Percentiles rank a stretch among this genome's conserved stretches.
These are phyloP conservation scores for Ceramica pisi DNA, from an alignment of 2,888 invertebrate species.

Conservation along the genomic window DNA sequence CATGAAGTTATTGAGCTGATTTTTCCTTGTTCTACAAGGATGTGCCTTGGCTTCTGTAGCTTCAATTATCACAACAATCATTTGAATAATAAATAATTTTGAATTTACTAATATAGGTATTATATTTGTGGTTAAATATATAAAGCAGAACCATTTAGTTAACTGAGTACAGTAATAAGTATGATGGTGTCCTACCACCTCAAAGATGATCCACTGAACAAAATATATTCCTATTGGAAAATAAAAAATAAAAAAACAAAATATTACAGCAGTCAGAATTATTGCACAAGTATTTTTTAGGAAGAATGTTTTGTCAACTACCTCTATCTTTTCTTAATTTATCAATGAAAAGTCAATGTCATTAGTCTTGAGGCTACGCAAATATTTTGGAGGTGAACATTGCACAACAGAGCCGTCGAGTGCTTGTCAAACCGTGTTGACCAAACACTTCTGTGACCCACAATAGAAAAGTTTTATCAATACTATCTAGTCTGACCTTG, in stretches of 20 bases:
- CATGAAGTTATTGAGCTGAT: conserved; percentile 9
- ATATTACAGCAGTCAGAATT: background rate
- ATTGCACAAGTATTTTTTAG: conserved; percentile 6
- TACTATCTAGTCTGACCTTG: conserved; percentile 64
- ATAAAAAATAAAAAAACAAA: background rate
- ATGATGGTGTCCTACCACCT: no score
- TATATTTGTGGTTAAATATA: background rate
- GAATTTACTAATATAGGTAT: background rate
- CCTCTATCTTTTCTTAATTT: conserved; percentile 6
- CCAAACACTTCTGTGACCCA: conserved; percentile 29
- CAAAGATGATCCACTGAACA: no score
- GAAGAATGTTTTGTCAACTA: background rate
- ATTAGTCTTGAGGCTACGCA: conserved; percentile 13
- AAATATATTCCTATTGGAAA: conserved; percentile 1
- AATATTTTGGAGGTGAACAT: conserved; percentile 51
- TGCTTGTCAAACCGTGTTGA: conserved; percentile 52
- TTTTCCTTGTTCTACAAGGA: conserved; percentile 45
- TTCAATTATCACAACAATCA: background rate
- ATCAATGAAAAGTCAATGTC: conserved; percentile 43
- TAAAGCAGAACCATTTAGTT: background rate
- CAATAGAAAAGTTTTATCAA: conserved; percentile 50
- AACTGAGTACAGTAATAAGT: background rate
- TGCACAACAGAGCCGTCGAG: conserved; percentile 49
- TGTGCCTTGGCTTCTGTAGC: background rate
- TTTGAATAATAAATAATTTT: background rate